Base-by-base conservation (phyloP, 2,888 invertebrate genomes). In the Mimumesa dahlbomi region DNA sequence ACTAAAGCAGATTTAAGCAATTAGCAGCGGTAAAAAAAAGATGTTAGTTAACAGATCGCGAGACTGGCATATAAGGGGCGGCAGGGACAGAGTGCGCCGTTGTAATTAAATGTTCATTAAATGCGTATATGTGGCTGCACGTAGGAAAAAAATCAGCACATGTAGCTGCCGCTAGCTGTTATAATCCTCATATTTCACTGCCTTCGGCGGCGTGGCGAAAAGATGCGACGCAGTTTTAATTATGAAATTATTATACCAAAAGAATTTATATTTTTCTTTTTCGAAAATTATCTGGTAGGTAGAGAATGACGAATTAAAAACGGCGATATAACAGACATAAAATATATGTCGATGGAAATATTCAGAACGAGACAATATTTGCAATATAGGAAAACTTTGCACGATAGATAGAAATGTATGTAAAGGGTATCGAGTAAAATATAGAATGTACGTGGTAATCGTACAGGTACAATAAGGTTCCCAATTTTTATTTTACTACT, bases 41-140 rank as follows among this genome's bases (percentile, higher is more conserved):
- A n/a, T 21, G 19, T 6, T 13, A 31, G 19, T 22, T 19, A 31
- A 45, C 43, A 50, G 22, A 56, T 45, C 19, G 36, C 14, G 25
- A 36, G 31, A 21, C 38, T 19, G 57, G 22, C 21, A 7, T 25
- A 36, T 14, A 19, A 48, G 18, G 21, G 42, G 34, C 46, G 40
- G 16, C 18, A 13, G 29, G 13, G 29, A 40, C 18, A 61, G 46
- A 54, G 40, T 52, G 50, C 42, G 21, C 25, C 38, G 50, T 48
- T 40, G 48, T 42, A 67, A 67, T 71, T 56, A 62, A 67, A 62
- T 71, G 71, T 71, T 67, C 71, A 71, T 67, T 71, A 62, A 62
- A 67, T 25, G 31, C 46, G 43, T 52, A 45, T 48, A 19, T 21
- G 29, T n/a, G 13, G 9, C 9, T 19, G 21, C 14, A 5, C 11